Conservation (phyloP, 2,888 invertebrate species). For the Dasypolia templi region DNA sequence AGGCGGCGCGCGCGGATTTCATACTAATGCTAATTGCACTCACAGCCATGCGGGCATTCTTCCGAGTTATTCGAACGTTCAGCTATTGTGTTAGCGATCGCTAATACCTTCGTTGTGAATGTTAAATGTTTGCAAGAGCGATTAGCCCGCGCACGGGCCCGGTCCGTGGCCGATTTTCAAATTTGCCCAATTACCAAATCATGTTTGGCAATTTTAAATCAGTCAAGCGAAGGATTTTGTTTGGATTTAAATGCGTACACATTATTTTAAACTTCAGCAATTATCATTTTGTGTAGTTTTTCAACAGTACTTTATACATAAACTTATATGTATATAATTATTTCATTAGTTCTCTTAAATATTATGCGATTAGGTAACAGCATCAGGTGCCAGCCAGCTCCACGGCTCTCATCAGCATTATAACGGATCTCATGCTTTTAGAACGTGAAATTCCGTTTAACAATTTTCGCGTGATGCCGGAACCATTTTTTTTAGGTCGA, state of each 20-base stretch:
- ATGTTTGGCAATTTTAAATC: constrained; percentile 32
- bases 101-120: constrained; percentile 37
- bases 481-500: constrained; percentile 30
- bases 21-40: constrained; percentile 39
- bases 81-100: constrained; percentile 44
- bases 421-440: constrained; percentile 29
- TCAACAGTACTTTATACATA: too few species aligned
- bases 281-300: not conserved
- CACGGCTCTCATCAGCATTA: not conserved
- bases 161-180: constrained; percentile 14
- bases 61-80: constrained; percentile 36
- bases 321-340: too few species aligned
- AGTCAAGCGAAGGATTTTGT: constrained; percentile 26
- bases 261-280: constrained; percentile 10
- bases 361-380: not conserved
- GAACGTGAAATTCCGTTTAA: constrained; percentile 42
- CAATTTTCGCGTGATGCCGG: constrained; percentile 45
- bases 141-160: constrained; percentile 10
- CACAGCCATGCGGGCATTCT: constrained; percentile 22
- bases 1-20: constrained; percentile 34
- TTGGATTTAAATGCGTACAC: constrained; percentile 8
- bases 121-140: constrained; percentile 44
- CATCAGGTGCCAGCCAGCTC: not conserved
- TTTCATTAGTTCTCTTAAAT: not conserved
- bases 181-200: constrained; percentile 47